phyloP scores from a whole-genome alignment of 1,140 invertebrate genomes.

The Anoplolepis gracilipes region DNA sequence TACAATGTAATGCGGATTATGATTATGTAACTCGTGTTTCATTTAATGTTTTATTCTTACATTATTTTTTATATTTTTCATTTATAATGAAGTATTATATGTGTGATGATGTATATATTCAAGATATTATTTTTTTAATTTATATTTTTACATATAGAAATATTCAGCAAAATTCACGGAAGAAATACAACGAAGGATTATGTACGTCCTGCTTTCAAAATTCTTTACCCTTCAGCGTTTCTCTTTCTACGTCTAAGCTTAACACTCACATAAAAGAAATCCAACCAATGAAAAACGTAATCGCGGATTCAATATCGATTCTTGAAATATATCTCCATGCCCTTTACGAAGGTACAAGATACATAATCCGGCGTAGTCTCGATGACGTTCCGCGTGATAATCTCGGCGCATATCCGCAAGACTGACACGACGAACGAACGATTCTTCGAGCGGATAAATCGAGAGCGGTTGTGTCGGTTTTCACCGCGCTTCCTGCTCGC shows the following conservation, averaged over 20 bases:
- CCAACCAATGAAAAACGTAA: background rate
- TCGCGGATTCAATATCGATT: constrained; percentile 36
- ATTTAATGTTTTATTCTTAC: background rate
- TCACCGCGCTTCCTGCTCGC: constrained; percentile 55
- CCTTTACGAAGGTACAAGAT: constrained; percentile 18
- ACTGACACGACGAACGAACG: constrained; percentile 61
- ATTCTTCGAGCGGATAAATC: constrained; percentile 72
- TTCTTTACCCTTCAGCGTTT: background rate
- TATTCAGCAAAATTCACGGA: background rate
- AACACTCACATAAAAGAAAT: constrained; percentile 18
- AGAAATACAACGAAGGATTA: background rate
- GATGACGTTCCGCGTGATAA: constrained; percentile 72
- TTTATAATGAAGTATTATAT: background rate
- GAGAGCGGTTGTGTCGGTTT: constrained; percentile 66
- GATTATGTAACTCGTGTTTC: background rate
- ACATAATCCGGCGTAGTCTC: constrained; percentile 12
- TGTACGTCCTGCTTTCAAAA: background rate
- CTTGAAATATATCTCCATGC: constrained; percentile 29
- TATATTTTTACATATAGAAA: background rate
- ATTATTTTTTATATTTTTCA: background rate
- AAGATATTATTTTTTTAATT: constrained; percentile 14
- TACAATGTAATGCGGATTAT: background rate
- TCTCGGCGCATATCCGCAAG: constrained; percentile 74
- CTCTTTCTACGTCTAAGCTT: background rate
- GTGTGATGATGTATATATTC: background rate